phyloP scores from a whole-genome alignment of 2,113 vertebrate genomes.

The Syngnathus floridae region DNA sequence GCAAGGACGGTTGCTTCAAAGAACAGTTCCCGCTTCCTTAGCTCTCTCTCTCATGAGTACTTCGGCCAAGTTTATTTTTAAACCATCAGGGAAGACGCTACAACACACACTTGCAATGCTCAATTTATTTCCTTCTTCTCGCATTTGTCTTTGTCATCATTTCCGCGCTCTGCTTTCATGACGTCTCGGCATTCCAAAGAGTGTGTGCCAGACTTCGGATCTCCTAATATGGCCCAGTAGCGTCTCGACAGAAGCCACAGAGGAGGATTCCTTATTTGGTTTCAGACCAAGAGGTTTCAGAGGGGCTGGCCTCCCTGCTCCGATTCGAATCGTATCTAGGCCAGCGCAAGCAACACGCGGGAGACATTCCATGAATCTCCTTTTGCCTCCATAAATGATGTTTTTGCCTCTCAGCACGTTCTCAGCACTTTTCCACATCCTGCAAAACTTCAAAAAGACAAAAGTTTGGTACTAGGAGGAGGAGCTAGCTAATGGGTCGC shows the following conservation, averaged over 20 bases:
- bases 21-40: neutral
- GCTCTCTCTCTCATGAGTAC: too few species aligned
- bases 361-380: constrained; percentile 52
- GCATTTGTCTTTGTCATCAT: constrained; percentile 31
- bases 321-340: constrained; percentile 67
- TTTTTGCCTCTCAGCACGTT: constrained; percentile 39
- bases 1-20: too few species aligned
- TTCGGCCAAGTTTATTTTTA: constrained; percentile 41
- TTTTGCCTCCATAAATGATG: constrained; percentile 51
- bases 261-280: constrained; percentile 53
- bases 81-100: constrained; percentile 25
- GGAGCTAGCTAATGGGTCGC: too few species aligned
- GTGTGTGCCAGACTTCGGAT: constrained; percentile 22
- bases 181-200: constrained; percentile 19
- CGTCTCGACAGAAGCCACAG: constrained; percentile 43
- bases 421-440: constrained; percentile 25
- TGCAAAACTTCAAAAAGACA: constrained; percentile 18
- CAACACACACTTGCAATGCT: constrained; percentile 10
- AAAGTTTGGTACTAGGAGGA: constrained; percentile 12
- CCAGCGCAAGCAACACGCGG: constrained; percentile 46
- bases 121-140: constrained; percentile 31
- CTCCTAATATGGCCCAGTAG: constrained; percentile 30
- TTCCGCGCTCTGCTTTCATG: constrained; percentile 45
- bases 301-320: constrained; percentile 44
- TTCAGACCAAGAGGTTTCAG: constrained; percentile 49